These are phyloP conservation scores for Heliconius sara DNA, from an alignment of 2,888 invertebrate genomes.

Conservation along the genomic window DNA sequence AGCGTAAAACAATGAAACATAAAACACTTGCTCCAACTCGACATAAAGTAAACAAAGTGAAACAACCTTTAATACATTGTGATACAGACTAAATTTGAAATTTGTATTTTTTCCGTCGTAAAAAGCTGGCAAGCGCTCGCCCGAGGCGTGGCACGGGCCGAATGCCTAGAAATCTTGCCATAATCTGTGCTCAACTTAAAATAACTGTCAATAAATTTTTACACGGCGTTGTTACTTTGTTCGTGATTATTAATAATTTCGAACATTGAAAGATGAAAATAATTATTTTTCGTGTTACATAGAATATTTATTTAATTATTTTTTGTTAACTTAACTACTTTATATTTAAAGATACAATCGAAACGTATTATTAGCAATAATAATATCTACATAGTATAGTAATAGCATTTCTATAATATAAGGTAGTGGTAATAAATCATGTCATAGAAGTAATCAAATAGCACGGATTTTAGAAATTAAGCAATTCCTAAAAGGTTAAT, in stretches of 20 bases:
- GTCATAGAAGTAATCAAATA: not conserved
- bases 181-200: constrained; percentile 58
- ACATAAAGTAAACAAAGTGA: constrained; percentile 44
- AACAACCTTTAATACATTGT: constrained; percentile 46
- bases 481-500: too few relatives aligned
- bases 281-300: constrained; percentile 2
- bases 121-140: constrained; percentile 55
- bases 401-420: not conserved
- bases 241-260: constrained; percentile 18
- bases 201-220: constrained; percentile 51
- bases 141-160: constrained; percentile 72
- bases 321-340: not conserved
- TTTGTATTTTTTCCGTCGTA: constrained; percentile 48
- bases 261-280: not conserved
- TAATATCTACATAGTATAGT: not conserved
- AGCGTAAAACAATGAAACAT: constrained; percentile 60
- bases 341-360: not conserved
- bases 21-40: constrained; percentile 57
- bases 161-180: constrained; percentile 66
- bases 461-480: not conserved
- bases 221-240: constrained; percentile 2
- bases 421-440: not conserved
- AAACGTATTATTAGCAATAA: not conserved
- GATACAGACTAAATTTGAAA: constrained; percentile 49
- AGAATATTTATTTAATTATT: not conserved